Evolutionary conservation across 2,113 vertebrate genomes (phyloP).

Genomic region (Paraplagusia blochii): DNA sequence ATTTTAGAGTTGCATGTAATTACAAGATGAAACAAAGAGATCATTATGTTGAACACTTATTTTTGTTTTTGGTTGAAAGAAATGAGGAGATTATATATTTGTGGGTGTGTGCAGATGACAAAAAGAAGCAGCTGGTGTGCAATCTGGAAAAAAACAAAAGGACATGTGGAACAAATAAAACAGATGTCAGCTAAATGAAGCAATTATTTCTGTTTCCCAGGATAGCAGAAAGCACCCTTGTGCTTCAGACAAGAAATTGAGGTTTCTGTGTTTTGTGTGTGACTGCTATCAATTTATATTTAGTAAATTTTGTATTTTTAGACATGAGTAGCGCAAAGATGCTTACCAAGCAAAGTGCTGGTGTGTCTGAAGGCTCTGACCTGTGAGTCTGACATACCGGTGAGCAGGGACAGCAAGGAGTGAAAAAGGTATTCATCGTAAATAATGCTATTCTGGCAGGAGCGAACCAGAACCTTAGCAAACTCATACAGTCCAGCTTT

Average conservation of each 20-base stretch:
- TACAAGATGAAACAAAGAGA: neutral
- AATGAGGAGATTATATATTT: neutral
- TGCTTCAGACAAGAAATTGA: neutral
- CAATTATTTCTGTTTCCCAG: neutral
- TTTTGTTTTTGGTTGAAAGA: neutral
- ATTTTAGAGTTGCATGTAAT: neutral
- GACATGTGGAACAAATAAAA: conserved; percentile 3
- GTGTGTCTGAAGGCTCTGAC: conserved; percentile 90
- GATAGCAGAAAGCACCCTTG: neutral
- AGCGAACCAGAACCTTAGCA: conserved; percentile 70
- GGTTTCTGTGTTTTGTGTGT: neutral
- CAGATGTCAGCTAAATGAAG: conserved; percentile 27
- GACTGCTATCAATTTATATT: neutral
- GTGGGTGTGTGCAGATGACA: conserved; percentile 4
- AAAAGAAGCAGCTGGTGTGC: conserved; percentile 4
- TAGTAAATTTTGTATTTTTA: neutral
- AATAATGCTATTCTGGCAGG: conserved; percentile 78
- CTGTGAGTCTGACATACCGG: conserved; percentile 86
- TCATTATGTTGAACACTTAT: neutral
- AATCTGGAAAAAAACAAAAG: conserved; percentile 30
- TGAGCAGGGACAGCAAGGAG: conserved; percentile 80
- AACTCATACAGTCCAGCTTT: conserved; percentile 79
- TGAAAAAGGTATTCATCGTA: conserved; percentile 83
- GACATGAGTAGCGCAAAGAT: neutral
- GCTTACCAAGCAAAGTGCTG: conserved; percentile 85